Evolutionary conservation across 2,113 vertebrate species (phyloP).

Genomic region (Cepphus grylle): DNA sequence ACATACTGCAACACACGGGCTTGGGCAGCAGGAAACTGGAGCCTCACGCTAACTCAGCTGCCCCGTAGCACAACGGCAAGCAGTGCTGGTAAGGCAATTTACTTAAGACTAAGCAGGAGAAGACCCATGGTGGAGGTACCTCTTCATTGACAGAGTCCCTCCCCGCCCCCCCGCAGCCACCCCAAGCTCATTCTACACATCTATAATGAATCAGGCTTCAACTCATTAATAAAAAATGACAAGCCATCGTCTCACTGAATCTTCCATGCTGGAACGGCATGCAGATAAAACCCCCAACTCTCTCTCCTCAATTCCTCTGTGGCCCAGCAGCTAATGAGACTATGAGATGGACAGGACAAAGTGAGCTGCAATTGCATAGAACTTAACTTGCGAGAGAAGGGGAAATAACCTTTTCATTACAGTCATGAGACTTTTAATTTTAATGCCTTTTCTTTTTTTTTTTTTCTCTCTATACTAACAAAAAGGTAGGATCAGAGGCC

Average conservation of each 20-base stretch:
- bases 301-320: conserved; percentile 56
- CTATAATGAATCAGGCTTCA: conserved; percentile 77
- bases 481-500: conserved; percentile 43
- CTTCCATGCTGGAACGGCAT: conserved; percentile 14
- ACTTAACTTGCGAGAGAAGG: conserved; percentile 23
- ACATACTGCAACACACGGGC: rapidly evolving
- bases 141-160: not conserved
- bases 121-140: not conserved
- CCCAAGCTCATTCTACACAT: conserved; percentile 65
- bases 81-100: not conserved
- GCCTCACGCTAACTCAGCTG: rapidly evolving
- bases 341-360: conserved; percentile 53
- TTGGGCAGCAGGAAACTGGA: not conserved
- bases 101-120: not conserved
- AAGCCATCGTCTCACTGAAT: conserved; percentile 74
- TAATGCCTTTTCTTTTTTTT: conserved; percentile 8
- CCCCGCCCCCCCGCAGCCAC: conserved; percentile 39
- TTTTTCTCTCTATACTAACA: conserved; percentile 3
- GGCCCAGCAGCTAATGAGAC: conserved; percentile 66
- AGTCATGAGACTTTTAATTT: conserved; percentile 39
- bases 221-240: conserved; percentile 81
- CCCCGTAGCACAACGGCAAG: not conserved
- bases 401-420: conserved; percentile 57
- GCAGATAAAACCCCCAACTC: conserved; percentile 59
- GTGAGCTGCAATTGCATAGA: conserved; percentile 17